Evolutionary conservation across 2,797 vertebrate species (phyloP), one percentile per base, ranked within the genome.

Genomic region (Sebastiscus tertius): DNA sequence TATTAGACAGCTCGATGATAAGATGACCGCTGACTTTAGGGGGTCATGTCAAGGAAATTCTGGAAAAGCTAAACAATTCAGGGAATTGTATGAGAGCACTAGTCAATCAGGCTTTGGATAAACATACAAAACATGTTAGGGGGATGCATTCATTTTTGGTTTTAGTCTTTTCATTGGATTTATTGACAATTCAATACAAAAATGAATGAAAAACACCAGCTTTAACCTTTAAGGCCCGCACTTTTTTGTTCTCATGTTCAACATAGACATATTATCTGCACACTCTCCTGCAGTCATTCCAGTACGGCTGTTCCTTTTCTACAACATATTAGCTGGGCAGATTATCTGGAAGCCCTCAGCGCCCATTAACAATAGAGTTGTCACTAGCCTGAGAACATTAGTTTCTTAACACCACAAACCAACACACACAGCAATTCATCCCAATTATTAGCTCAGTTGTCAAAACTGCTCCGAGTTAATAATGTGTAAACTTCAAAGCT

Each of bases 371-470:
- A 87, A 81, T 18, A 29, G 34, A 59, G 69, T 63, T 70, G 67
- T 82, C 80, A 83, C 14, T 29, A 31, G 64, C 29, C 70, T 63
- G 18, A 83, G 64, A 84, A 72, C 56, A 67, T 11, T 55, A 13
- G 36, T 68, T 16, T 65, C 24, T 31, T 54, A 31, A 49, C 34
- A 56, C 18, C 79, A 36, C 26, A 54, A 64, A 81, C 56, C 66
- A 88, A 71, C 77, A 88, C 70, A 84, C 75, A 84, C 34, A 84
- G 39, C 65, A 79, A 77, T 82, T 84, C 77, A 80, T 88, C 56
- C 74, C 75, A 88, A 86, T 84, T 85, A 84, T 88, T 83, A 79
- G 86, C 31, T 89, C 85, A 78, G 70, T 36, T 89, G 75, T 87
- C 72, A 88, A 61, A 87, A 82, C 24, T 81, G 76, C 64, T 88